Percentiles rank a stretch among this genome's conserved stretches.
These are phyloP conservation scores for Pelvicachromis taeniatus DNA, from an alignment of 2,113 vertebrate species.

Conservation along the genomic window DNA sequence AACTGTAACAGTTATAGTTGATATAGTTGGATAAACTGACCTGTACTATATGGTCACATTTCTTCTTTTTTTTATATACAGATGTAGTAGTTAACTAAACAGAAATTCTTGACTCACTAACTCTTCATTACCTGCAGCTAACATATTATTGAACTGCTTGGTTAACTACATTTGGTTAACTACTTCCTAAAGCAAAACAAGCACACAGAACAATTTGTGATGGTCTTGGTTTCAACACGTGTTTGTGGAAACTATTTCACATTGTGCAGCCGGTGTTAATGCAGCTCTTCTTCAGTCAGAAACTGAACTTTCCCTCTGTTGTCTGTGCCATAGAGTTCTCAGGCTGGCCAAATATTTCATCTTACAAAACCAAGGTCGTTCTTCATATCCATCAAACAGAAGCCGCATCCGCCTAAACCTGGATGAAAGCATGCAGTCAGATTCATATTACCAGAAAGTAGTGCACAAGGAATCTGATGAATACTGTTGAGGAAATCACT, in stretches of 20 bases:
- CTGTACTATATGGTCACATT: background rate
- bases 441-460: background rate
- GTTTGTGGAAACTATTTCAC: background rate
- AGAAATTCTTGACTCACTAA: background rate
- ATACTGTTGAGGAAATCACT: background rate
- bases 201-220: background rate
- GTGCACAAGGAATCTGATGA: background rate
- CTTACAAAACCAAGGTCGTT: background rate
- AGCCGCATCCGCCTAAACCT: conserved; percentile 18
- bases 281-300: background rate
- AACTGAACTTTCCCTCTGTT: background rate
- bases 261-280: background rate
- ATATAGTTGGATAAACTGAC: too few species aligned
- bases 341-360: conserved; percentile 6
- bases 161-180: background rate
- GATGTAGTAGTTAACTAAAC: background rate
- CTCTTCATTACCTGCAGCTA: background rate
- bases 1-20: background rate
- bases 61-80: background rate
- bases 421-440: background rate
- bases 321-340: background rate
- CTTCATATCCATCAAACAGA: background rate
- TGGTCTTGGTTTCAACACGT: fast-evolving
- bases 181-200: background rate
- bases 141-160: background rate